Evolutionary conservation across 92 coral and sea anemone genomes (phyloP).

Genomic region (Epizoanthus illoricatus): DNA sequence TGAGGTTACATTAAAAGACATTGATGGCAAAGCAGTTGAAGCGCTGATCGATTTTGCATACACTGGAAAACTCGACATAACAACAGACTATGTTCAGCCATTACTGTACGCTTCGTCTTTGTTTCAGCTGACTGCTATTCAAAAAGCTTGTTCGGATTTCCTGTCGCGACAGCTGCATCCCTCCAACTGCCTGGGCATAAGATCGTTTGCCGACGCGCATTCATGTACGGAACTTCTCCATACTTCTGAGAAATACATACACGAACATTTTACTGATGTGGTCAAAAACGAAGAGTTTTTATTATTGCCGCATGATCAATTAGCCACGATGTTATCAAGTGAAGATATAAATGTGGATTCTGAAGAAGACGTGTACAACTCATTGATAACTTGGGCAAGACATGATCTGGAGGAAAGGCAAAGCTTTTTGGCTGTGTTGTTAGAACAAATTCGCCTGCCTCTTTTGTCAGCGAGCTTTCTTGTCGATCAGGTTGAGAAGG

Average conservation of each 20-base stretch:
- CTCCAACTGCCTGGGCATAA: constrained; percentile 83
- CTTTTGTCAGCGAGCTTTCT: constrained; percentile 79
- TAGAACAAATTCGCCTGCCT: constrained; percentile 76
- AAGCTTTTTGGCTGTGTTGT: constrained; percentile 66
- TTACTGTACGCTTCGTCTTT: constrained; percentile 71
- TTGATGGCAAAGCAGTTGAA: constrained; percentile 64
- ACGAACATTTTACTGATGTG: constrained; percentile 80
- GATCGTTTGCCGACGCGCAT: constrained; percentile 76
- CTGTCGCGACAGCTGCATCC: constrained; percentile 78
- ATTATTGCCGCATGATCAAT: constrained; percentile 65
- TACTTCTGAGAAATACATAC: constrained; percentile 72
- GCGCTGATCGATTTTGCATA: constrained; percentile 77
- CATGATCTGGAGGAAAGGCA: constrained; percentile 72
- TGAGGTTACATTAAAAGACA: constrained; percentile 67
- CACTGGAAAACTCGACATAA: constrained; percentile 83
- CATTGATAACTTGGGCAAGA: constrained; percentile 82
- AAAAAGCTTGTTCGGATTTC: constrained; percentile 86
- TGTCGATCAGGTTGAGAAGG: constrained; percentile 88
- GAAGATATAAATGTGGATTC: constrained; percentile 82
- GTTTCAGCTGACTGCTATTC: constrained; percentile 75
- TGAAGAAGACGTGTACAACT: constrained; percentile 85
- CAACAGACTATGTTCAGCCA: constrained; percentile 71
- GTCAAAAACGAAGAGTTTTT: constrained; percentile 84
- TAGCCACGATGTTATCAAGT: constrained; percentile 64
- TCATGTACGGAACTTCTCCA: constrained; percentile 61